phyloP scores from a whole-genome alignment of 2,888 invertebrate genomes.

The Drosophila bunnanda region DNA sequence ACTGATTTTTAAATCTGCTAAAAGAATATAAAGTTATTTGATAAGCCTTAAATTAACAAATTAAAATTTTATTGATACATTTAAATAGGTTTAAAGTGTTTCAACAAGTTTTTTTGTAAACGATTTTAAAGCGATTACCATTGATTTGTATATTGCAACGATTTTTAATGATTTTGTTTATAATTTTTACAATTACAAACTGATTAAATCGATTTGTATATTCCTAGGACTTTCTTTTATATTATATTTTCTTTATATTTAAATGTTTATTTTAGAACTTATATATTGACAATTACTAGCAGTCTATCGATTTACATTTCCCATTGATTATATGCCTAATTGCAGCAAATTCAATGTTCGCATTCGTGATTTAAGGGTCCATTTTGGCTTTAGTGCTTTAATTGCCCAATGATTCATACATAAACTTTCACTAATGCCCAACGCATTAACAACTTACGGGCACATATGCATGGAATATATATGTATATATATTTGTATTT shows the following conservation, averaged over 20 bases:
- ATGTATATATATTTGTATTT: neutral
- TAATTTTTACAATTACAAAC: too few relatives aligned
- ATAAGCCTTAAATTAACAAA: neutral
- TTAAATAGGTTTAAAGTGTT: too few relatives aligned
- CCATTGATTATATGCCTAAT: constrained; percentile 6
- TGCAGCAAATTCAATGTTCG: constrained; percentile 6
- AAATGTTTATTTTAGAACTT: neutral
- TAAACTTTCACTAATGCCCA: constrained; percentile 53
- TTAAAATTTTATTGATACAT: too few relatives aligned
- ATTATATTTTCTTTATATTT: neutral
- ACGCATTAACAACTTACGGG: constrained; percentile 66
- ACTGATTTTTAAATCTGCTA: too few relatives aligned
- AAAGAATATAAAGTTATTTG: too few relatives aligned
- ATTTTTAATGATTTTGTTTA: too few relatives aligned
- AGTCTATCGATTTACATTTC: neutral
- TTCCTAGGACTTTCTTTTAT: neutral
- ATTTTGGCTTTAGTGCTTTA: constrained; percentile 25
- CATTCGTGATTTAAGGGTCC: constrained; percentile 9
- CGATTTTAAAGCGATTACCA: neutral
- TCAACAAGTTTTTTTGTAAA: neutral
- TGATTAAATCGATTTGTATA: neutral
- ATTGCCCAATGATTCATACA: constrained; percentile 19
- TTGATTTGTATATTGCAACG: too few relatives aligned
- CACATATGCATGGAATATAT: neutral
- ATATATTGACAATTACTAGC: neutral